phyloP scores from a whole-genome alignment of 2,888 invertebrate species.

The Hypselothyrea guttata region DNA sequence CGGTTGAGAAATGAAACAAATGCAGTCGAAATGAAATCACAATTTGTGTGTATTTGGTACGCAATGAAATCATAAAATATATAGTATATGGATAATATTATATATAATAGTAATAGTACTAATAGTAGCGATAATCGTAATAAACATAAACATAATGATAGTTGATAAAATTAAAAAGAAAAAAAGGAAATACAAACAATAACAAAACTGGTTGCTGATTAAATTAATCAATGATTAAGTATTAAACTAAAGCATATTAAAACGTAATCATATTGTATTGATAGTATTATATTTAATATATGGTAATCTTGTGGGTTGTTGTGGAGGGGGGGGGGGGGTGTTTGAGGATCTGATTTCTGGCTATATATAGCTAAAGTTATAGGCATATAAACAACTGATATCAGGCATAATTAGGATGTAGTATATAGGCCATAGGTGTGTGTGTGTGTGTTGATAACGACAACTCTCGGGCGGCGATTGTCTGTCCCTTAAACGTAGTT shows the following conservation, averaged over 20 bases:
- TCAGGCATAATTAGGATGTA: too few relatives aligned
- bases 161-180: constrained; percentile 29
- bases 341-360: background rate
- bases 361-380: too few relatives aligned
- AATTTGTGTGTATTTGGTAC: constrained; percentile 73
- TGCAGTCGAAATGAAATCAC: constrained; percentile 58
- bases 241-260: too few relatives aligned
- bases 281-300: constrained; percentile 9
- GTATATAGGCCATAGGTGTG: constrained; percentile 1
- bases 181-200: constrained; percentile 45
- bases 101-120: constrained; percentile 4
- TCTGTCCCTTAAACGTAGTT: constrained; percentile 16
- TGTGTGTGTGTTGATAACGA: constrained; percentile 33
- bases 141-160: constrained; percentile 45
- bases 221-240: constrained; percentile 11
- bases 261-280: constrained; percentile 8
- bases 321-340: too few relatives aligned
- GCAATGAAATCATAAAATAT: constrained; percentile 60
- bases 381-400: too few relatives aligned
- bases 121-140: too few relatives aligned
- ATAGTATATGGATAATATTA: constrained; percentile 13
- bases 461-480: constrained; percentile 56
- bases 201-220: constrained; percentile 43
- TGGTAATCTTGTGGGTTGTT: background rate
- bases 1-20: constrained; percentile 9